These are phyloP conservation scores for Sycophaga agraensis DNA, from an alignment of 1,140 invertebrate genomes.

Conservation along the genomic window DNA sequence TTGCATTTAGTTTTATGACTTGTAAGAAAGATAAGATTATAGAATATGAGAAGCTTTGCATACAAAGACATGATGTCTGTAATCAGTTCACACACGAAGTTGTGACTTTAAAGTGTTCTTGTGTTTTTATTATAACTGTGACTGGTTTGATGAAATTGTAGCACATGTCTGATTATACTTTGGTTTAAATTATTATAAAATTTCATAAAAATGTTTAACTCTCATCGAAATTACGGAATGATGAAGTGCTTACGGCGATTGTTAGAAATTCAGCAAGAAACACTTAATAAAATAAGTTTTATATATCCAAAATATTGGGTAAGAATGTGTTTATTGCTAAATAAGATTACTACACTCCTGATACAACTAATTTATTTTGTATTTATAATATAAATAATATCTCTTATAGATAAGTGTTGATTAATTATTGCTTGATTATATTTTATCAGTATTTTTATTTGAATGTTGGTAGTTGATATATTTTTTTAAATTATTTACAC, in stretches of 20 bases:
- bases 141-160: neutral
- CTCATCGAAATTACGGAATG: constrained; percentile 35
- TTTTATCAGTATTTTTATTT: no score
- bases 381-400: neutral
- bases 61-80: neutral
- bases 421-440: no score
- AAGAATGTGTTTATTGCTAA: constrained; percentile 1
- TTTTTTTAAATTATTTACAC: no score
- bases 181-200: neutral
- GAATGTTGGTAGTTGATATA: no score
- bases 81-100: constrained; percentile 6
- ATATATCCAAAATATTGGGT: constrained; percentile 26
- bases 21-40: constrained; percentile 24
- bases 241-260: constrained; percentile 35
- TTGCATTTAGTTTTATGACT: constrained; percentile 19
- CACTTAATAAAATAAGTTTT: constrained; percentile 25
- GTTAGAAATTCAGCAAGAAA: constrained; percentile 31
- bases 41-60: constrained; percentile 5
- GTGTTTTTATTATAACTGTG: neutral
- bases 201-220: constrained; percentile 33
- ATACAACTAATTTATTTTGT: no score
- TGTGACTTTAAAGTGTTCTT: no score
- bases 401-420: neutral
- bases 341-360: neutral
- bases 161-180: neutral